Conservation (phyloP, 2,888 invertebrate genomes). For the Agonopterix heracliana region DNA sequence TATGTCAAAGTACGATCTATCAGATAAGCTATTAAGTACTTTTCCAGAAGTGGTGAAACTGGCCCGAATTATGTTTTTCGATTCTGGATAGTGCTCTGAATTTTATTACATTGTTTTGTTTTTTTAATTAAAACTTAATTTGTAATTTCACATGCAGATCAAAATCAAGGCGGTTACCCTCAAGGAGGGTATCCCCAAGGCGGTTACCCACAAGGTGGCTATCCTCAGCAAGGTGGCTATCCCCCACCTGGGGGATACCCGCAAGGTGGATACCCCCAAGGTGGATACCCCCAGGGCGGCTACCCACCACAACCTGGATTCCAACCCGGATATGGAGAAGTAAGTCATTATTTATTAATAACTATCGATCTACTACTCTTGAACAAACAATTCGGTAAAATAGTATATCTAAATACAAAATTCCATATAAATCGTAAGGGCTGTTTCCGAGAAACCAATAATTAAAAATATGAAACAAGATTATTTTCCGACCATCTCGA, state of each 20-base stretch:
- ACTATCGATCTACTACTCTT: not conserved
- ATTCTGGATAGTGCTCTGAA: no score
- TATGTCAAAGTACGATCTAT: no score
- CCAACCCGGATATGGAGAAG: slow-evolving; percentile 55
- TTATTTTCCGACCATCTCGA: not conserved
- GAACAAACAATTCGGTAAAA: not conserved
- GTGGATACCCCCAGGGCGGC: slow-evolving; percentile 19
- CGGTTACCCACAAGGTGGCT: slow-evolving; percentile 39
- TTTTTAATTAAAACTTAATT: not conserved
- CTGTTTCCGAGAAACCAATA: no score
- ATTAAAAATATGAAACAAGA: no score
- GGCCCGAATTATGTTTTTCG: no score
- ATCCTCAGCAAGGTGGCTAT: slow-evolving; percentile 43
- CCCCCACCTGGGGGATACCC: slow-evolving; percentile 38
- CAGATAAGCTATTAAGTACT: no score
- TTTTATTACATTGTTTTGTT: no score
- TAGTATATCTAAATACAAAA: no score
- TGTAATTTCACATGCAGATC: slow-evolving; percentile 31
- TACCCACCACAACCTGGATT: slow-evolving; percentile 36
- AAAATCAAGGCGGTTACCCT: slow-evolving; percentile 42
- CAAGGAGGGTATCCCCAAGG: slow-evolving; percentile 50
- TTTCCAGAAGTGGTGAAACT: no score
- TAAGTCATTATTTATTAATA: slow-evolving; percentile 22
- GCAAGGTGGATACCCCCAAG: slow-evolving; percentile 7
- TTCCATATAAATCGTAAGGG: no score